Base-by-base conservation (phyloP, 1,140 invertebrate species). In the Lamellibrachia luymesi region DNA sequence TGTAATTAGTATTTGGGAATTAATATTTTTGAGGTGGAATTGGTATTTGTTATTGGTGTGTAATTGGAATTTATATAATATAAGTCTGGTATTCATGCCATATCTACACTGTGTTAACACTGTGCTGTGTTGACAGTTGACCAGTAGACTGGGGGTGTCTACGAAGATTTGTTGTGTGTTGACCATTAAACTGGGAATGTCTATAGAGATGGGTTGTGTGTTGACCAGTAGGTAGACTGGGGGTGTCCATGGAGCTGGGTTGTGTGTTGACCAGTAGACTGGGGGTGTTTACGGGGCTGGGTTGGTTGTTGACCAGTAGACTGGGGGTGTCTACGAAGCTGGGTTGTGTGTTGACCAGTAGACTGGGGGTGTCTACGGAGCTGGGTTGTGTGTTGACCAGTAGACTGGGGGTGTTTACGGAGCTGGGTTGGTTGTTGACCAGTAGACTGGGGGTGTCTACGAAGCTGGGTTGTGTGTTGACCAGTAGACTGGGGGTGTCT, bases 101-200 rank as follows among this genome's bases (percentile, higher is more conserved):
- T 93, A 93, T 5, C 93, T 93, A 38, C 38, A 38, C 38, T 38
- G 38, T 38, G 51, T 94, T 94, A 90, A 80, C 93, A 56, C 13
- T 6, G 52, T 7, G 52, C 52, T 56, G 13, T n/a, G 27, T 92
- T 93, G 22, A 51, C 56, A 94, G 94, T 89, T 93, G 27, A 94
- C 93, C 6, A 50, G 90, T 22, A 64, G 89, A 22, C 90, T 94
- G 22, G 27, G 56, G 17, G 91, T 93, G 13, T 94, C 93, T 2
- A 93, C 93, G 93, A 92, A 93, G 91, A 90, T 94, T 1, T 92
- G 94, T 17, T 94, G 93, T 91, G 92, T 94, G 56, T 90, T 94
- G 25, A 93, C 93, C 38, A 38, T 38, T 38, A 25, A 93, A 38
- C 38, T 38, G 38, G 38, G 38, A 38, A 38, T 38, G 38, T 38